Evolutionary conservation across 2,113 vertebrate species (phyloP).

Genomic region (Rattus rattus): DNA sequence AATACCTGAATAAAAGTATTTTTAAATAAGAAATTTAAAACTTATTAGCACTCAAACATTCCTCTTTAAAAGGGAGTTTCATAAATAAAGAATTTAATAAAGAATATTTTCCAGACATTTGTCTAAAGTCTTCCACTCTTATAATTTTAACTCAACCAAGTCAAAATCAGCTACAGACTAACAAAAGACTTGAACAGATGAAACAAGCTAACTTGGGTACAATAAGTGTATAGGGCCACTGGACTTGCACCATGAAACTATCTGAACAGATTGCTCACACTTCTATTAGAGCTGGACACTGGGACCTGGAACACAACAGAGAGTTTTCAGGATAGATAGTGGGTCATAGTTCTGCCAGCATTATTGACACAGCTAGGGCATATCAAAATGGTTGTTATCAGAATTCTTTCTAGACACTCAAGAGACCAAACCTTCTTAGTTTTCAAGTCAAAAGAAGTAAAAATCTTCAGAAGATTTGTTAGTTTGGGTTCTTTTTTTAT

Average conservation of each 20-base stretch:
- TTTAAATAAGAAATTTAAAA: slow-evolving; percentile 30
- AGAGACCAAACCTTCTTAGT: background rate
- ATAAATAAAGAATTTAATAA: slow-evolving; percentile 25
- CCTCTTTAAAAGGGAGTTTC: background rate
- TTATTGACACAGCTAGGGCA: background rate
- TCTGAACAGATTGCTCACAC: background rate
- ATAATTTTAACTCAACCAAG: background rate
- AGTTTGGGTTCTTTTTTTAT: background rate
- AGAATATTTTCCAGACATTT: background rate
- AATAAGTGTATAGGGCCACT: background rate
- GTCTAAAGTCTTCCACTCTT: background rate
- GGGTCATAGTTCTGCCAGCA: background rate
- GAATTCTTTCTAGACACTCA: background rate
- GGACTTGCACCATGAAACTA: too few relatives aligned
- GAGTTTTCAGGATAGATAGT: background rate
- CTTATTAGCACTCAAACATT: background rate
- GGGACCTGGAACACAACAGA: background rate
- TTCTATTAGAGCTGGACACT: background rate
- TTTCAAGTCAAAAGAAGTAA: background rate
- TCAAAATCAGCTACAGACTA: background rate
- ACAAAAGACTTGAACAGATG: background rate
- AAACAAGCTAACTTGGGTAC: background rate
- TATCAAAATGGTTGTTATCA: background rate
- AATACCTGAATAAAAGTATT: slow-evolving; percentile 30
- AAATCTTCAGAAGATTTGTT: background rate